Base-by-base conservation (phyloP, 2,797 vertebrate genomes). In the Artibeus jamaicensis region DNA sequence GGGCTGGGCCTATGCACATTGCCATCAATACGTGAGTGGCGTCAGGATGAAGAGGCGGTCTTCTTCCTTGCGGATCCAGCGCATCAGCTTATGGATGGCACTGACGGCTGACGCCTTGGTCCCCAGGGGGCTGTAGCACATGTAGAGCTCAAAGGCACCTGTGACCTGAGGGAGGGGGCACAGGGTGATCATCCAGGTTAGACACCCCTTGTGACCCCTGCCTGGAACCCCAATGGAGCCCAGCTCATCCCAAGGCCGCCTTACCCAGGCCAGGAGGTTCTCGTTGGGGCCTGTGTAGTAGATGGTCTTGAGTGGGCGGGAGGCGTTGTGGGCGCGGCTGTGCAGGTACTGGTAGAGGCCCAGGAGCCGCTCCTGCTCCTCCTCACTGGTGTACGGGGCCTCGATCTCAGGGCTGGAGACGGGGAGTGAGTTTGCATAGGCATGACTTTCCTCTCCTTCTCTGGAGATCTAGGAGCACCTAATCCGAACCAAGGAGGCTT, bases 1-100 rank as follows among this genome's bases (percentile, higher is more conserved):
- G 32, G 74, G 42, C 67, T 9, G 71, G 24, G n/a, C 55, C 73
- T 21, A 2, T 62, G 79, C 48, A 21, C 1, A 55, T 68, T 89
- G 87, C 94, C 32, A 11, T 99, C 99, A 99, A 97, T 99, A 99
- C 0, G 99, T 99, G 96, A 99, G 99, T 24, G 99, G 99, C 0
- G 98, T 99, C 97, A 99, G 99, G 98, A 99, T 99, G 98, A 99
- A 99, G 95, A 99, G 99, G 16, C 99, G 98, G 78, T 99, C 99
- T 96, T 99, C 99, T 97, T 99, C 99, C 97, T 99, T 99, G 96
- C 99, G 99, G 98, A 99, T 99, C 99, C 99, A 99, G 98, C 99
- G 99, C 98, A 99, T 99, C 96, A 99, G 99, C 97, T 99, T 99
- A 98, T 98, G 99, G 97, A 99, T 99, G 71, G 99, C 99, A 48